phyloP scores from a whole-genome alignment of 2,113 vertebrate genomes.

The Egretta garzetta region DNA sequence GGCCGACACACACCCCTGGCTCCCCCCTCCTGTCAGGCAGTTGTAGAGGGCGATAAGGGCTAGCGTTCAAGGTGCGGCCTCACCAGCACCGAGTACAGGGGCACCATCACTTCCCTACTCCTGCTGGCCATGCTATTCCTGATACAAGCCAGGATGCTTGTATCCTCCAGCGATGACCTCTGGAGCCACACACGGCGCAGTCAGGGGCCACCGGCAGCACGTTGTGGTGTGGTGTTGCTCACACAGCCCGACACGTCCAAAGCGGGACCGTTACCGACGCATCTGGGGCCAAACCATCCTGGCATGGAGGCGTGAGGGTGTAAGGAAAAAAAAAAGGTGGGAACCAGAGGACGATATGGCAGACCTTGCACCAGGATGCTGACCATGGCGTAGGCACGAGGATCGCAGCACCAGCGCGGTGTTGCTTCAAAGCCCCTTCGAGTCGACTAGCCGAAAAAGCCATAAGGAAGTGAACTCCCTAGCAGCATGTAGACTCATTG shows the following conservation, averaged over 20 bases:
- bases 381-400: background rate
- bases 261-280: background rate
- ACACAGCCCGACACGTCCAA: background rate
- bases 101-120: too few species aligned
- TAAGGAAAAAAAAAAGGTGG: background rate
- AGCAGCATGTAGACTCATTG: constrained; percentile 43
- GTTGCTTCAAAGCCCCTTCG: constrained; percentile 53
- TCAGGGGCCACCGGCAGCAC: background rate
- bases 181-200: background rate
- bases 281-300: background rate
- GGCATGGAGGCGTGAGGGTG: background rate
- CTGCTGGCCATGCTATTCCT: too few species aligned
- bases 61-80: too few species aligned
- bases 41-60: too few species aligned
- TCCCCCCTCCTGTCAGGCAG: too few species aligned
- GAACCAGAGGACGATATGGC: background rate
- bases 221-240: background rate
- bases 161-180: background rate
- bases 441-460: constrained; percentile 33
- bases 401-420: constrained; percentile 41
- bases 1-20: too few species aligned
- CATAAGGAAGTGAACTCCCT: constrained; percentile 55
- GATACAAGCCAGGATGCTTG: too few species aligned
- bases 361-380: background rate
- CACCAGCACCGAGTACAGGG: too few species aligned